Conservation (phyloP, 2,888 invertebrate genomes). For the Cetonia aurata region DNA sequence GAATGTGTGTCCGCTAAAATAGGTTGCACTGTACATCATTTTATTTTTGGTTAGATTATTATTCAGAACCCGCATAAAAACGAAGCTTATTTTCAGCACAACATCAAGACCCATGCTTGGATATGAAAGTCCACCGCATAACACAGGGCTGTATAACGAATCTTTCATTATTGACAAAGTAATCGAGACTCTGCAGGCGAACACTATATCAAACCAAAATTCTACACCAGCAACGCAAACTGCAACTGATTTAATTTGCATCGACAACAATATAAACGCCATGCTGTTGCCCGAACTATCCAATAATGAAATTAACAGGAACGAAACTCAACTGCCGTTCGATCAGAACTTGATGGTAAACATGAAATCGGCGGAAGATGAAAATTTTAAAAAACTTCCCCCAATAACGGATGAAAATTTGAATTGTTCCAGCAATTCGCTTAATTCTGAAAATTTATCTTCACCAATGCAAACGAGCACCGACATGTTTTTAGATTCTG, state of each 20-base stretch:
- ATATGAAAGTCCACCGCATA: constrained; percentile 39
- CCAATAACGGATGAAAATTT: constrained; percentile 55
- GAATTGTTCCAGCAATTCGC: constrained; percentile 65
- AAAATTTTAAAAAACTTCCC: constrained; percentile 43
- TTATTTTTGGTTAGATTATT: neutral
- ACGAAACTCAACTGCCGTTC: constrained; percentile 22
- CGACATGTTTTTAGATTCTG: constrained; percentile 66
- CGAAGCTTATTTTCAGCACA: constrained; percentile 36
- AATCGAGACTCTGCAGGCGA: constrained; percentile 49
- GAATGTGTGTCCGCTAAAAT: neutral
- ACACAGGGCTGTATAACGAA: constrained; percentile 50
- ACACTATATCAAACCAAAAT: constrained; percentile 46
- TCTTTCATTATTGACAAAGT: constrained; percentile 52
- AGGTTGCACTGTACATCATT: neutral
- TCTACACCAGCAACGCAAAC: constrained; percentile 32
- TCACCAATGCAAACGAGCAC: constrained; percentile 69
- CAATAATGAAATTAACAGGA: constrained; percentile 50
- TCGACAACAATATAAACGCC: constrained; percentile 45
- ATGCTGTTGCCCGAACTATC: constrained; percentile 35
- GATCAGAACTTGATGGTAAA: constrained; percentile 44
- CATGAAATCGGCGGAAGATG: neutral
- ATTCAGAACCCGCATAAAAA: constrained; percentile 15
- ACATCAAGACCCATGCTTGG: constrained; percentile 39
- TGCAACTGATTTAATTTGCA: constrained; percentile 27
- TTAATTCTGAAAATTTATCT: constrained; percentile 66